Evolutionary conservation across 2,888 invertebrate species (phyloP).

Genomic region (Drosophila algonquin): DNA sequence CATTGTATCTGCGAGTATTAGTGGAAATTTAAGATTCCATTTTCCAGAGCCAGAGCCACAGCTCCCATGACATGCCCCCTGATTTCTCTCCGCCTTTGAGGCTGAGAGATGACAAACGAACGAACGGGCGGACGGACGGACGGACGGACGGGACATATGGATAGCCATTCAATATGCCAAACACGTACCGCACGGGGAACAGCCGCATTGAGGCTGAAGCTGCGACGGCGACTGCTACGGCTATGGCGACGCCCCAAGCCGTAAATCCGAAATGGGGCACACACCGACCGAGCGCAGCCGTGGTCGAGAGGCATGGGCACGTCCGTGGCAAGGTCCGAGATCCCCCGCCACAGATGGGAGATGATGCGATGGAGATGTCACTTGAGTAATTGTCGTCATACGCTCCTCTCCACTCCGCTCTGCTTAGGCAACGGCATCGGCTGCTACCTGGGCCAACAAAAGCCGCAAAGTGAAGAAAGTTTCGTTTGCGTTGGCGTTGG

Average conservation of each 20-base stretch:
- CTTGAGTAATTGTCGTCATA: constrained; percentile 72
- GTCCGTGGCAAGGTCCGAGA: constrained; percentile 36
- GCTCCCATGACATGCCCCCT: not conserved
- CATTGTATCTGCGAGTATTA: not conserved
- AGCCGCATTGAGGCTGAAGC: constrained; percentile 52
- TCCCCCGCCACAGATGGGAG: constrained; percentile 30
- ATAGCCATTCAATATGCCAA: constrained; percentile 61
- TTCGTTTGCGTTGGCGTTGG: constrained; percentile 3
- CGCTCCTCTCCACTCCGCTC: constrained; percentile 22
- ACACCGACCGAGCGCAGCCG: not conserved
- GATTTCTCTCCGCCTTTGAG: not conserved
- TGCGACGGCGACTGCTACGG: not conserved
- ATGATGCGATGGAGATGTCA: constrained; percentile 54
- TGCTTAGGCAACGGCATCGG: not conserved
- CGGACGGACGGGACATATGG: not conserved
- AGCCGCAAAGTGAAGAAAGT: constrained; percentile 26
- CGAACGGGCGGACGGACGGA: not conserved
- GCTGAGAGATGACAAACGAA: not conserved
- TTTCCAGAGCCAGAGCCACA: too few species aligned
- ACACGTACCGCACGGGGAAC: constrained; percentile 53
- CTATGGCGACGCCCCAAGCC: constrained; percentile 9
- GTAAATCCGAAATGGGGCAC: constrained; percentile 19
- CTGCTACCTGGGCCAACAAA: constrained; percentile 11
- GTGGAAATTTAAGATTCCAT: too few species aligned
- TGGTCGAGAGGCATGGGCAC: constrained; percentile 27